phyloP scores from a whole-genome alignment of 1,140 invertebrate genomes.

The Plodia interpunctella region DNA sequence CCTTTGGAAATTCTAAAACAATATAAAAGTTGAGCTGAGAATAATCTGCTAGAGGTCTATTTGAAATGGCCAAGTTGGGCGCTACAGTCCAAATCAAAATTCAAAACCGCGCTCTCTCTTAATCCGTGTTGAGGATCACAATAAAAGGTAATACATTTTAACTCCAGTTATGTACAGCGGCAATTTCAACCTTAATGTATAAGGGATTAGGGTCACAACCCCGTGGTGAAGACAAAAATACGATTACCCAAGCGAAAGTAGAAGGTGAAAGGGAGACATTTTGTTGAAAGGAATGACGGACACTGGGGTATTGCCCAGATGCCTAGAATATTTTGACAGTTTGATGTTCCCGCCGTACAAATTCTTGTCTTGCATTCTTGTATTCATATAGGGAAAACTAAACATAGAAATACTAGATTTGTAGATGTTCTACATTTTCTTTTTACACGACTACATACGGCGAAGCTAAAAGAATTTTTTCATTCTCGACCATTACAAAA shows the following conservation, averaged over 20 bases:
- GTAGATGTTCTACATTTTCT: too few species aligned
- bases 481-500: too few species aligned
- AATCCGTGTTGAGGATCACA: slow-evolving; percentile 75
- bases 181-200: slow-evolving; percentile 46
- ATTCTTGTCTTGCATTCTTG: too few species aligned
- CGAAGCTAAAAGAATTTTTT: too few species aligned
- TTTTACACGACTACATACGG: too few species aligned
- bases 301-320: slow-evolving; percentile 20
- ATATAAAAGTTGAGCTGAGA: slow-evolving; percentile 46
- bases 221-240: slow-evolving; percentile 53
- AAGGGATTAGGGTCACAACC: slow-evolving; percentile 36
- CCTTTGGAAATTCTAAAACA: slow-evolving; percentile 22
- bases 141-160: slow-evolving; percentile 77
- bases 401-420: too few species aligned
- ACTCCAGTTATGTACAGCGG: slow-evolving; percentile 37
- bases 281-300: slow-evolving; percentile 44
- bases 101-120: slow-evolving; percentile 75
- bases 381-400: too few species aligned
- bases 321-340: too few species aligned
- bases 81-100: slow-evolving; percentile 75
- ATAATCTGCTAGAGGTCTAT: slow-evolving; percentile 56
- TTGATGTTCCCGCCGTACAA: too few species aligned
- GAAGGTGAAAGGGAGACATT: slow-evolving; percentile 75
- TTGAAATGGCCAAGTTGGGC: slow-evolving; percentile 50
- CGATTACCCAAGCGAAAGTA: slow-evolving; percentile 76